Conservation (phyloP, 2,113 vertebrate species). For the Tiliqua scincoides region DNA sequence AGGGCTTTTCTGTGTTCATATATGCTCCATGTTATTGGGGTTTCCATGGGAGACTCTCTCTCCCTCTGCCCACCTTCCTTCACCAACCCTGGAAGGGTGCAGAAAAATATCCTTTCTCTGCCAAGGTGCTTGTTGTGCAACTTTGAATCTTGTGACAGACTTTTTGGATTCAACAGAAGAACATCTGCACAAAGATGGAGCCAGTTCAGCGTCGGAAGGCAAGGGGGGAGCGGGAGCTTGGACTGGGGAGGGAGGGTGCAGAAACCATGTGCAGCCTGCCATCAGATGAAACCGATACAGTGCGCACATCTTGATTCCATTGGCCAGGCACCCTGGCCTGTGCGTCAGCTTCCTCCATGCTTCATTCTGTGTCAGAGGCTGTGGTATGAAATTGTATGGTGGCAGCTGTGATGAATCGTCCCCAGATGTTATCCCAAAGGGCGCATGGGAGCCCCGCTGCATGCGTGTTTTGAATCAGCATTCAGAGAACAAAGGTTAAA, state of each 20-base stretch:
- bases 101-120: not conserved
- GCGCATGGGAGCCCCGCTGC: not conserved
- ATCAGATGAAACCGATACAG: constrained; percentile 59
- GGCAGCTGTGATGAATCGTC: constrained; percentile 58
- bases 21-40: too few relatives aligned
- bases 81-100: not conserved
- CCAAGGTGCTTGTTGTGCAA: constrained; percentile 6
- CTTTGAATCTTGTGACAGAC: not conserved
- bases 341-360: constrained; percentile 20
- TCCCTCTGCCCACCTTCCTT: too few relatives aligned
- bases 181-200: constrained; percentile 47
- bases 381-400: constrained; percentile 30
- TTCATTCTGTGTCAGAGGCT: not conserved
- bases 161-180: not conserved
- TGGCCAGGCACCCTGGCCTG: constrained; percentile 52
- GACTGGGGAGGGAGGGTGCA: not conserved
- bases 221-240: not conserved
- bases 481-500: constrained; percentile 50
- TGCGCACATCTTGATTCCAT: constrained; percentile 61
- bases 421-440: constrained; percentile 67
- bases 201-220: not conserved
- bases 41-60: too few relatives aligned
- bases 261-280: rapidly evolving
- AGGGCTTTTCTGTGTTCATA: too few relatives aligned
- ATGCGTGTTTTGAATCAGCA: constrained; percentile 43